Evolutionary conservation across 1,140 invertebrate genomes (phyloP).

Genomic region (Bicyclus anynana): DNA sequence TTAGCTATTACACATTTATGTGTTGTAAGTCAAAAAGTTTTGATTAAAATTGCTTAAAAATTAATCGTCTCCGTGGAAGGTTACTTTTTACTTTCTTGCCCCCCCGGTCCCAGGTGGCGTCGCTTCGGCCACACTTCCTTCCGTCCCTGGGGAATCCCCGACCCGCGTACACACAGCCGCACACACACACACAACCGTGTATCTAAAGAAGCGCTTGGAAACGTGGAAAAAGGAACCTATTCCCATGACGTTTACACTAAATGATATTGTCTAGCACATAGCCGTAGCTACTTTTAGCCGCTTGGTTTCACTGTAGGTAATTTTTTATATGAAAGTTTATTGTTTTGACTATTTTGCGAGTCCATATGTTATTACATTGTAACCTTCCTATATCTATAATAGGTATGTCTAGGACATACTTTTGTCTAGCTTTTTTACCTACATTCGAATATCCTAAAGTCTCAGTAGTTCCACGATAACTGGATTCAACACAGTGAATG

Average conservation of each 20-base stretch:
- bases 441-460: no score
- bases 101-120: constrained; percentile 55
- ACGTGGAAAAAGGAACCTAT: constrained; percentile 39
- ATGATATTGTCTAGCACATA: constrained; percentile 44
- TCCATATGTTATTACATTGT: neutral
- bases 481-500: no score
- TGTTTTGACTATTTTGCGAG: neutral
- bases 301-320: constrained; percentile 15
- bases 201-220: constrained; percentile 28
- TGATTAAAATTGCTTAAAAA: constrained; percentile 10
- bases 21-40: neutral
- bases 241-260: constrained; percentile 40
- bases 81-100: constrained; percentile 28
- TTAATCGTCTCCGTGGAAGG: constrained; percentile 13
- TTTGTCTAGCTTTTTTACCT: no score
- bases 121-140: constrained; percentile 62
- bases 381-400: neutral
- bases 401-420: no score
- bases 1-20: neutral
- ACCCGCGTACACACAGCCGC: constrained; percentile 44
- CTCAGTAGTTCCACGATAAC: no score
- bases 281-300: constrained; percentile 26
- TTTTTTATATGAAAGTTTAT: constrained; percentile 5
- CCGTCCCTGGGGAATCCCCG: constrained; percentile 49
- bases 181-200: constrained; percentile 24